phyloP scores from a whole-genome alignment of 2,113 vertebrate species.

The Siniperca chuatsi region DNA sequence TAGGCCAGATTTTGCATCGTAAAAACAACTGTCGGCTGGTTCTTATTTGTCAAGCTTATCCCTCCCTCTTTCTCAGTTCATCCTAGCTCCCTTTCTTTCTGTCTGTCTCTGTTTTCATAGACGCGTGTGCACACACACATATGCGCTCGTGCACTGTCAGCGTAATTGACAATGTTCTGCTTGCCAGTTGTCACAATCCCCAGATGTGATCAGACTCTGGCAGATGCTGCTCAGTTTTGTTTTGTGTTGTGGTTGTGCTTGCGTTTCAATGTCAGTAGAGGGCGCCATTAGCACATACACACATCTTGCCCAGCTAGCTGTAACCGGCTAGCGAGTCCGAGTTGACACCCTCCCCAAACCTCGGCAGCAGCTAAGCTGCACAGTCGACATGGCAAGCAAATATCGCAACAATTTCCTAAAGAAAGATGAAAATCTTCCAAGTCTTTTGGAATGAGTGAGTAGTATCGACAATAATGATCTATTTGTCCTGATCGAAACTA shows the following conservation, averaged over 20 bases:
- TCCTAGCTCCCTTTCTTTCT: constrained; percentile 52
- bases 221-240: constrained; percentile 21
- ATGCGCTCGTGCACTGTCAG: neutral
- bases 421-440: constrained; percentile 83
- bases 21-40: constrained; percentile 38
- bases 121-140: neutral
- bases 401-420: constrained; percentile 78
- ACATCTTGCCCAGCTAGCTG: constrained; percentile 73
- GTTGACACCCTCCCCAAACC: constrained; percentile 81
- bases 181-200: constrained; percentile 22
- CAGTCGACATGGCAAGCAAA: constrained; percentile 85
- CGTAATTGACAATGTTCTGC: constrained; percentile 41
- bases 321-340: constrained; percentile 78
- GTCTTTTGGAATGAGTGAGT: constrained; percentile 84
- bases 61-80: constrained; percentile 53
- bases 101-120: neutral
- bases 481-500: neutral
- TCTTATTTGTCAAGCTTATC: constrained; percentile 50
- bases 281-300: constrained; percentile 34
- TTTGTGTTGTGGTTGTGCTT: constrained; percentile 15
- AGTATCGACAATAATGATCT: neutral
- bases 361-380: constrained; percentile 82
- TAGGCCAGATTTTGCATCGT: constrained; percentile 9
- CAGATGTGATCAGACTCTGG: constrained; percentile 44
- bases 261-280: constrained; percentile 33